Evolutionary conservation across 2,888 invertebrate genomes (phyloP), one percentile per base, ranked within the genome.

Genomic region (Noctua janthina): DNA sequence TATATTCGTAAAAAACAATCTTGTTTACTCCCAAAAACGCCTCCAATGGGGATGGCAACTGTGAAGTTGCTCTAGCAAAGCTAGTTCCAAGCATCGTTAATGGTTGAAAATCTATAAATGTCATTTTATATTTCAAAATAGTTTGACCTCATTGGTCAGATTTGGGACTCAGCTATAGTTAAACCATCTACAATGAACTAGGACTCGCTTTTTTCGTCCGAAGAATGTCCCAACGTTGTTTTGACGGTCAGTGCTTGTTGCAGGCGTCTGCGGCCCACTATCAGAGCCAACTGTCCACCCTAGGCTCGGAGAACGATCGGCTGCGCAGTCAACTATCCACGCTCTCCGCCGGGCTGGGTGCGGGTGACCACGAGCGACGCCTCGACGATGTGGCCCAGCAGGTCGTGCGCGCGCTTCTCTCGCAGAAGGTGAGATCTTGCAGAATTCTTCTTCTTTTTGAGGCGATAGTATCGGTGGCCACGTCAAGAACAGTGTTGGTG

Each of bases 381-480:
- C 95, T 98, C 91, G 98, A 99, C 96, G 98, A 99, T 95, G 98
- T 99, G 86, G 98, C 98, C 83, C 98, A 98, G 94, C 98, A 98
- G 93, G 98, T 98, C 88, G 98, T 99, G 80, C 98, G 98, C 90
- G 98, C 98, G 74, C 97, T 99, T 86, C 97, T 99, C 89, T 98
- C 98, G 73, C 99, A 99, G 97, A 99, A 98, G 98, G 98, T 98
- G 94, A 90, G 84, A 23, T 56, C 56, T 49, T 77, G 56, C 29
- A 59, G 66, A 49, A 56, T 5, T 66, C 66, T 35, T 10, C 20
- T 10, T 20, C 64, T 66, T 35, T 20, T 66, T 20, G 10, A 64
- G 10, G 1, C 64, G 35, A 2, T 29, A 10, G 64, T 8, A 17
- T 35, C 8, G 10, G 10, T 64, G 35, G 20, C 35, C 17, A 35